Percentiles rank a stretch among this genome's conserved stretches.
Evolutionary conservation across 1,140 invertebrate genomes (phyloP).

Genomic region (Drosophila punjabiensis): DNA sequence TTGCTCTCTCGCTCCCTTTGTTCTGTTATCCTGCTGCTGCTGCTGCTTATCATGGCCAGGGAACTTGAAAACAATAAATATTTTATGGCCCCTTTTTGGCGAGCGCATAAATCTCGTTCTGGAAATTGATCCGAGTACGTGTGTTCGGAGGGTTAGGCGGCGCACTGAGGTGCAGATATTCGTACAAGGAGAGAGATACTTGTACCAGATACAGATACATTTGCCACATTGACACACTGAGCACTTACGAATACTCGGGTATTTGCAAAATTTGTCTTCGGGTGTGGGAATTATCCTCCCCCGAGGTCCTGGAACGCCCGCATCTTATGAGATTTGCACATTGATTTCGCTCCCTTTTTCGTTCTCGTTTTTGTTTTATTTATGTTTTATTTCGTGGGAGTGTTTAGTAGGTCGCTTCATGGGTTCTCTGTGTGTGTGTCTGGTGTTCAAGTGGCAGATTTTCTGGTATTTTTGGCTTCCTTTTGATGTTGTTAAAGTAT

Average conservation of each 20-base stretch:
- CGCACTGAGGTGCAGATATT: slow-evolving; percentile 17
- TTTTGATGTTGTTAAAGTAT: slow-evolving; percentile 38
- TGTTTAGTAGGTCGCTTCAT: slow-evolving; percentile 39
- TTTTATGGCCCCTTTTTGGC: slow-evolving; percentile 73
- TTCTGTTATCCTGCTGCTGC: slow-evolving; percentile 26
- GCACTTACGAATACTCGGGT: slow-evolving; percentile 43
- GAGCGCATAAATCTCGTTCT: slow-evolving; percentile 69
- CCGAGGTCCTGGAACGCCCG: slow-evolving; percentile 20
- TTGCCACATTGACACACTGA: slow-evolving; percentile 73
- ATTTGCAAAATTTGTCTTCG: slow-evolving; percentile 52
- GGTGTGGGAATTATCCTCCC: slow-evolving; percentile 47
- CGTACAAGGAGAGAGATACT: slow-evolving; percentile 7
- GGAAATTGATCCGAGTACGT: slow-evolving; percentile 70
- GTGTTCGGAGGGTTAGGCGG: slow-evolving; percentile 26
- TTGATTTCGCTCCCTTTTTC: slow-evolving; percentile 47
- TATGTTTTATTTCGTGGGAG: slow-evolving; percentile 10
- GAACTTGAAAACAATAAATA: slow-evolving; percentile 80
- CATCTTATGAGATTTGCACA: slow-evolving; percentile 54
- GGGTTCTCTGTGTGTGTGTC: slow-evolving; percentile 4
- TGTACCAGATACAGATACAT: slow-evolving; percentile 34
- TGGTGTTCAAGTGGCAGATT: slow-evolving; percentile 32
- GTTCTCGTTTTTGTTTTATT: slow-evolving; percentile 1
- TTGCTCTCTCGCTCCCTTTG: slow-evolving; percentile 48
- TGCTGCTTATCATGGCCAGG: slow-evolving; percentile 66
- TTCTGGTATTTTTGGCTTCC: slow-evolving; percentile 22